Base-by-base conservation (phyloP, 1,140 invertebrate genomes). In the Procambarus clarkii region DNA sequence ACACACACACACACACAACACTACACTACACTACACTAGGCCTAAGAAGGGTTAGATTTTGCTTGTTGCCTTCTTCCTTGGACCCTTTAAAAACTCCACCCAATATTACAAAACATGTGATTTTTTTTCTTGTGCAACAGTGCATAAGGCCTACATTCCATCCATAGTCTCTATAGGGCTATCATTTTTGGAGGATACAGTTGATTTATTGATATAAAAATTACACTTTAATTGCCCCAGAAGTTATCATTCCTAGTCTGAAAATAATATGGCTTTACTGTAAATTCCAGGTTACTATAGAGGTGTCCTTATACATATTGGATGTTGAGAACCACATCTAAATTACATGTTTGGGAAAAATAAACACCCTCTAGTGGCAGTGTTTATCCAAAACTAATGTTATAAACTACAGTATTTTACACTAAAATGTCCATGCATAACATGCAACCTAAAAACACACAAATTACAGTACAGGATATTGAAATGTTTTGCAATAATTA, bases 201-300 rank as follows among this genome's bases (percentile, higher is more conserved):
- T 34, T 34, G 34, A 34, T 34, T 34, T 34, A 34, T 34, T 34
- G 34, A 34, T 54, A 54, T 54, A 54, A 48, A 83, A 86, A n/a
- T 21, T 8, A 74, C 21, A 15, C 45, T 48, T 21, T 9, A 86
- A 45, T 71, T 69, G 34, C 34, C 45, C 60, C 71, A 24, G 34
- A 50, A 76, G 45, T 69, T n/a, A 69, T 86, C 45, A 45, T 86
- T 86, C 83, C 71, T 86, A 86, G 82, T 71, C 69, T 76, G 11
- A 71, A 46, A 64, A 64, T 46, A 86, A 64, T 82, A 50, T 50
- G n/a, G 80, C 80, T 34, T 54, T 48, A 74, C 8, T 74, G 7
- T 69, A 34, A 74, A 74, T 8, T 9, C 24, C 11, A 58, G 21
- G 21, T 9, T 74, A 74, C 69, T 34, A 8, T 34, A 34, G 11